phyloP scores from a whole-genome alignment of 64 coral and sea anemone genomes.

The Montipora efflorescens region DNA sequence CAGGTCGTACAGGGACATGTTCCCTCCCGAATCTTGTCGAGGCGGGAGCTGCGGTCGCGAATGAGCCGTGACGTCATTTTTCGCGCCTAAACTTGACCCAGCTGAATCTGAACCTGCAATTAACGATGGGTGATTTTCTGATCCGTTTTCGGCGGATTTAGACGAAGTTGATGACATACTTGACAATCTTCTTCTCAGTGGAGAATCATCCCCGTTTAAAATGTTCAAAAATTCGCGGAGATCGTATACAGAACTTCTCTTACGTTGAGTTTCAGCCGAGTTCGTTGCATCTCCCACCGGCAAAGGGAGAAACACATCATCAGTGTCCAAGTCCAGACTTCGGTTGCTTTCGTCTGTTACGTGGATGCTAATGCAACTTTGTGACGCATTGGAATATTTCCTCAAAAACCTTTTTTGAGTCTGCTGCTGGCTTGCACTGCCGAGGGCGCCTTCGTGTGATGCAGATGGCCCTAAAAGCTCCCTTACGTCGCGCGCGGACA shows the following conservation, averaged over 20 bases:
- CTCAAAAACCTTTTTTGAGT: conserved; percentile 9
- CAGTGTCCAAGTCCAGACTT: conserved; percentile 64
- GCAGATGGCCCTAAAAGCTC: conserved; percentile 46
- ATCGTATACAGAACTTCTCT: conserved; percentile 82
- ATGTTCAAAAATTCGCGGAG: conserved; percentile 72
- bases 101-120: background rate
- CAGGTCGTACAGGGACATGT: conserved; percentile 75
- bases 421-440: conserved; percentile 26
- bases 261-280: background rate
- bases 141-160: conserved; percentile 8
- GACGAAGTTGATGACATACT: conserved; percentile 49
- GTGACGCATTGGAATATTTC: conserved; percentile 72
- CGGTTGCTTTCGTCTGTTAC: conserved; percentile 56
- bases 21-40: conserved; percentile 79
- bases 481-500: conserved; percentile 52
- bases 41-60: conserved; percentile 54
- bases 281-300: background rate
- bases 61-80: background rate
- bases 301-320: conserved; percentile 84
- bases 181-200: conserved; percentile 78
- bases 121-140: background rate
- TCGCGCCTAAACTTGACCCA: background rate
- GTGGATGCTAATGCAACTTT: conserved; percentile 58
- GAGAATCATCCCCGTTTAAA: conserved; percentile 77
- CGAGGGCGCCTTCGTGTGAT: background rate